These are phyloP conservation scores for Natator depressus DNA, from an alignment of 2,113 vertebrate species.

Conservation along the genomic window DNA sequence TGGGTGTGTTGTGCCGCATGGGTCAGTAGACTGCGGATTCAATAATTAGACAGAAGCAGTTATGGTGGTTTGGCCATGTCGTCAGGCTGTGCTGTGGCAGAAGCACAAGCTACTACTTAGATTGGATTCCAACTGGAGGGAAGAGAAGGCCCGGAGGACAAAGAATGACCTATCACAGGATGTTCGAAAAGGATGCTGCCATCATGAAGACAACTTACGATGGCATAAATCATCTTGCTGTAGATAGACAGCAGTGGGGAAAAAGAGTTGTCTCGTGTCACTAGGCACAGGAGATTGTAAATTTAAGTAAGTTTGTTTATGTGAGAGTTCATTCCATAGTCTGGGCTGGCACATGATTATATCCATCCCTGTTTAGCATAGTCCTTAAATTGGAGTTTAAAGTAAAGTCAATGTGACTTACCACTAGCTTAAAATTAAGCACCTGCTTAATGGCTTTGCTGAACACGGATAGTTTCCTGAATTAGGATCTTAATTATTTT, in stretches of 20 bases:
- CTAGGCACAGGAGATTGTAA: neutral
- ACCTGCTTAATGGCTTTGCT: rapidly evolving
- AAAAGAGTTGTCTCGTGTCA: neutral
- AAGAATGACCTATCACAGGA: too few relatives aligned
- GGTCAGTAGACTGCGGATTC: neutral
- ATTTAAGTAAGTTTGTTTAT: neutral
- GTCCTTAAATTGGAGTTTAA: neutral
- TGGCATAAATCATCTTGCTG: neutral
- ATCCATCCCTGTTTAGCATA: neutral
- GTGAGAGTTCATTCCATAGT: neutral
- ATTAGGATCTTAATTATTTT: neutral
- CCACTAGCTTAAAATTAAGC: neutral
- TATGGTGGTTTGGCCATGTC: too few relatives aligned
- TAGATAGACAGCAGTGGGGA: neutral
- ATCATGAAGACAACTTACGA: neutral
- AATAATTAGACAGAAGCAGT: too few relatives aligned
- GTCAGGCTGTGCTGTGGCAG: too few relatives aligned
- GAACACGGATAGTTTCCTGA: neutral
- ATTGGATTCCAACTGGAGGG: too few relatives aligned
- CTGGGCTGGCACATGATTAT: rapidly evolving
- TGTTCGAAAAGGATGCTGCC: too few relatives aligned
- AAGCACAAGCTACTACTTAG: too few relatives aligned
- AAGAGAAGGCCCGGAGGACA: too few relatives aligned
- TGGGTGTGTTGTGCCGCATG: neutral
- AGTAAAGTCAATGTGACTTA: neutral